These are phyloP conservation scores for Machaerirhynchus nigripectus DNA, from an alignment of 2,113 vertebrate genomes.

Conservation along the genomic window DNA sequence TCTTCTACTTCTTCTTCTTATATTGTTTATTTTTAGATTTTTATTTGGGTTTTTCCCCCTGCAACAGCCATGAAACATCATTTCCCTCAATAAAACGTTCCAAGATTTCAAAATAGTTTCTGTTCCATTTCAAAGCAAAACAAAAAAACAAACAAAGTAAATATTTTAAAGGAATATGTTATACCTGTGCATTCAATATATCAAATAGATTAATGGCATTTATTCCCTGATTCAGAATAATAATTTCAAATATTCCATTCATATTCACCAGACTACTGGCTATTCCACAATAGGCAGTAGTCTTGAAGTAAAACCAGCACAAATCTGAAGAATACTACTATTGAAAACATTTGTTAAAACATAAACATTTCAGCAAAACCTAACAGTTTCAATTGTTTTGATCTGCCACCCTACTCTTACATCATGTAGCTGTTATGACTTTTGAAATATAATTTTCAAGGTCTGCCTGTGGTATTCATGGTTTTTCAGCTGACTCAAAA, in stretches of 20 bases:
- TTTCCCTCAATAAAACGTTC: not conserved
- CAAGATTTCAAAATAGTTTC: not conserved
- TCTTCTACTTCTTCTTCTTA: no score
- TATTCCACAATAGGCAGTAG: fast-evolving
- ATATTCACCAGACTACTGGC: not conserved
- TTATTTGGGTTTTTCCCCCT: not conserved
- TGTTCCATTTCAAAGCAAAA: not conserved
- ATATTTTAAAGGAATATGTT: not conserved
- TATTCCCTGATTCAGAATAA: not conserved
- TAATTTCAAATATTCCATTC: not conserved
- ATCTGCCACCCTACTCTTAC: not conserved
- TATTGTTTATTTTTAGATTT: not conserved
- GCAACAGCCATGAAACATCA: not conserved
- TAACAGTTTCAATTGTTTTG: not conserved
- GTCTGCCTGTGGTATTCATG: not conserved
- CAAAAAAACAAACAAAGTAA: not conserved
- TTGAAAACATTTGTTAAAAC: not conserved
- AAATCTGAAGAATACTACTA: not conserved
- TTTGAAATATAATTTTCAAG: not conserved
- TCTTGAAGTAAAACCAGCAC: not conserved
- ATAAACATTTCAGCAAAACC: not conserved
- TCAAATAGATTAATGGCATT: not conserved
- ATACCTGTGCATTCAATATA: not conserved
- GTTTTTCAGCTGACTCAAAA: not conserved
- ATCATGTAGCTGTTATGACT: not conserved